Percentiles rank a stretch among this genome's conserved stretches.
phyloP scores from a whole-genome alignment of 2,797 vertebrate genomes.

The Poeciliopsis presidionis region DNA sequence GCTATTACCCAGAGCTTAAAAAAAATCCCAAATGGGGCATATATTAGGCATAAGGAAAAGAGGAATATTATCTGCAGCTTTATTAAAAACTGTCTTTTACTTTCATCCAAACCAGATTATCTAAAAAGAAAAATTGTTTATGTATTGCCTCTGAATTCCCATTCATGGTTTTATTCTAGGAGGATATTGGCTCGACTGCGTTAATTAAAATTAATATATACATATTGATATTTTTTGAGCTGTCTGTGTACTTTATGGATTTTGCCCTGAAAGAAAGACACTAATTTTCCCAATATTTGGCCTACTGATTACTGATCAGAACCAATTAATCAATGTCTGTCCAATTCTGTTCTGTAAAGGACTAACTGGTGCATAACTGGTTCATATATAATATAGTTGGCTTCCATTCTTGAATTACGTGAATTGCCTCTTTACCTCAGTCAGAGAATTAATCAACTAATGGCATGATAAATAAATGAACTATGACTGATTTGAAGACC shows the following conservation, averaged over 20 bases:
- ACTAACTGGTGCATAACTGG: neutral
- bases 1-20: conserved; percentile 40
- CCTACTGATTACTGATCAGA: neutral
- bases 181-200: neutral
- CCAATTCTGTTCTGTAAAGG: neutral
- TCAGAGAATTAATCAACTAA: neutral
- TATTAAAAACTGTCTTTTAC: conserved; percentile 6
- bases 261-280: neutral
- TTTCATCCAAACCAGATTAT: conserved; percentile 2
- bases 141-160: neutral
- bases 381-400: too few relatives aligned
- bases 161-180: neutral
- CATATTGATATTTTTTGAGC: neutral
- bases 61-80: conserved; percentile 12
- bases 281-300: neutral
- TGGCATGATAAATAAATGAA: neutral
- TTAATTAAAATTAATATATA: conserved; percentile 3
- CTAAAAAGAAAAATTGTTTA: conserved; percentile 10
- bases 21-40: conserved; percentile 19
- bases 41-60: conserved; percentile 15
- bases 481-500: conserved; percentile 22
- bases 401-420: too few relatives aligned
- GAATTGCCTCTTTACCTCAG: neutral
- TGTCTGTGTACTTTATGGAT: conserved; percentile 2
- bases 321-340: neutral